Conservation (phyloP, 1,140 invertebrate genomes). For the Andrena cerasifolii region DNA sequence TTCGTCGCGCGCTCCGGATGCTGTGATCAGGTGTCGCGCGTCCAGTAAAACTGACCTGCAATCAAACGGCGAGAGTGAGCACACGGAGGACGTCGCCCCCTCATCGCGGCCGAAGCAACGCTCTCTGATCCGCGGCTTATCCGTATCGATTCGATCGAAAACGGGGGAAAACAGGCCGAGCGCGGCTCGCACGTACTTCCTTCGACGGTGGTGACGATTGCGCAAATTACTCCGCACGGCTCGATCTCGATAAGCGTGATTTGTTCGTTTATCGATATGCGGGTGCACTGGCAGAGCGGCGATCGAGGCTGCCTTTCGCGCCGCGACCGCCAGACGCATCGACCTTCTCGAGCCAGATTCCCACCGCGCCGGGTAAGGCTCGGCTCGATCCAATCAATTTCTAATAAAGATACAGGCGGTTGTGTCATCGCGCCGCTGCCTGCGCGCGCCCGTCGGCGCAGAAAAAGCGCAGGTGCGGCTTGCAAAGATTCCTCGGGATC, state of each 20-base stretch:
- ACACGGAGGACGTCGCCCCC: too few relatives aligned
- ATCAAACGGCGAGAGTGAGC: constrained; percentile 20
- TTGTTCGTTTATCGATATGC: constrained; percentile 25
- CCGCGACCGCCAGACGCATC: too few relatives aligned
- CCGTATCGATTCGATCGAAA: not conserved
- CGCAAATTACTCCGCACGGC: not conserved
- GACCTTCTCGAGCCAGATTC: constrained; percentile 24
- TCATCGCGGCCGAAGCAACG: too few relatives aligned
- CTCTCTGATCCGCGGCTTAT: too few relatives aligned
- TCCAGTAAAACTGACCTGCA: constrained; percentile 53
- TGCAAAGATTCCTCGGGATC: constrained; percentile 1
- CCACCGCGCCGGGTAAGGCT: too few relatives aligned
- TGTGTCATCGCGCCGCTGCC: too few relatives aligned
- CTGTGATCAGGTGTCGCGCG: constrained; percentile 44
- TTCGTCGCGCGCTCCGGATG: constrained; percentile 27
- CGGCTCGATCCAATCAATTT: too few relatives aligned
- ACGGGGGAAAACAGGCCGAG: not conserved
- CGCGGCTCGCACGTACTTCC: too few relatives aligned
- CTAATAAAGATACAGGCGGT: too few relatives aligned
- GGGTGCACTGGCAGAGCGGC: not conserved
- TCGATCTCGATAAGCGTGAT: constrained; percentile 33
- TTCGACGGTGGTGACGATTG: not conserved
- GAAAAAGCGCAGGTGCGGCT: not conserved
- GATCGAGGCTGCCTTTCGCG: too few relatives aligned
- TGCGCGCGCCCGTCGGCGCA: too few relatives aligned